Evolutionary conservation across 2,888 invertebrate genomes (phyloP), one percentile per base, ranked within the genome.

Genomic region (Metopia argyrocephala): DNA sequence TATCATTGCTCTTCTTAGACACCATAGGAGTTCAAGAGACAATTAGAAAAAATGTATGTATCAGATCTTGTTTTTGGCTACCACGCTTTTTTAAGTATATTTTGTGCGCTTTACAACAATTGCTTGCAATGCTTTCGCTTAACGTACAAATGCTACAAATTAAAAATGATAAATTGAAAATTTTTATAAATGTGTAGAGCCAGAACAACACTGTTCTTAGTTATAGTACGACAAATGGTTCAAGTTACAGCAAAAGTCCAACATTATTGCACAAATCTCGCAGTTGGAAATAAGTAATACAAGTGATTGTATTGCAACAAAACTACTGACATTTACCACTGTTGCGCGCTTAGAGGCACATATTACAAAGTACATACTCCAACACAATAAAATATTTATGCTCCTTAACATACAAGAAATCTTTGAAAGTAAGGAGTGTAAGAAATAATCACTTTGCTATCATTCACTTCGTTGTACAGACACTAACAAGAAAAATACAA

Each of bases 91-190:
- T n/a, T n/a, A n/a, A n/a, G n/a, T n/a, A n/a, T n/a, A n/a, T n/a
- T n/a, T n/a, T n/a, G n/a, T n/a, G n/a, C n/a, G n/a, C n/a, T n/a
- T n/a, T n/a, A n/a, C 12, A 0, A 3, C 6, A 27, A n/a, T 9
- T 25, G 6, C 1, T 31, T 66, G 62, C 45, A 48, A 56, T 50
- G 57, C 57, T 76, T 57, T 79, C 70, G 70, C 75, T 81, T 56
- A 80, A 80, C 50, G 69, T 76, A 81, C 65, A 76, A 81, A 70
- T 81, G 74, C 65, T 64, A 80, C 80, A 81, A 81, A 81, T 76
- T 74, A 65, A 66, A 81, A 81, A 65, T 74, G 80, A 80, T 80
- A 76, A 80, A 80, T 80, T 76, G 69, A 68, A 9, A 69, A n/a
- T n/a, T 80, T 76, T 76, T 76, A 65, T 76, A 80, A 80, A 75